Base-by-base conservation (phyloP, 2,797 vertebrate species). In the Limnodromus scolopaceus region DNA sequence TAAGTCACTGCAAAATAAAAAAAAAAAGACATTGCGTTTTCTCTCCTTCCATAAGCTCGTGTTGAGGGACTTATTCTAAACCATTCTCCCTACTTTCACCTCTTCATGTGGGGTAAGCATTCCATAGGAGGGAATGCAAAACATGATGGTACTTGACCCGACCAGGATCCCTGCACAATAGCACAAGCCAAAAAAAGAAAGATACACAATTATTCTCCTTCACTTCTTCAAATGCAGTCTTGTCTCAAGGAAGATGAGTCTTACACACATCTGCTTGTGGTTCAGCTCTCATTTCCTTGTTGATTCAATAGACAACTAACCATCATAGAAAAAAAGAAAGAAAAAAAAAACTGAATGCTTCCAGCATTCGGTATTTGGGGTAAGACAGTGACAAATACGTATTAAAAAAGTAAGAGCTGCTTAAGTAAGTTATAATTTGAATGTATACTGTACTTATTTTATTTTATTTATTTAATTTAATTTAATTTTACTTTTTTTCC, bases 331-430 rank as follows among this genome's bases (percentile, higher is more conserved):
- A 45, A 63, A 46, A 81, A 54, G 1, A 14, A 53, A 45, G 5
- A 51, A 28, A 51, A 28, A 49, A 14, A 27, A 25, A 10, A 51
- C 2, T 20, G 11, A 72, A 30, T 4, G 32, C 3, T 87, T 84
- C 19, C 48, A 8, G 39, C 2, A 22, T 16, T 45, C 19, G 11
- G 4, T 8, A 36, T 89, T 68, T 85, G 2, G 0, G 1, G 8
- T 25, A 3, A 93, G 12, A 61, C 3, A 34, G 4, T 46, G 20
- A 14, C 14, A 91, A 71, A 70, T 69, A 38, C 1, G 2, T 41
- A 23, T 54, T 68, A 32, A 30, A 65, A 80, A 61, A 61, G 6
- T 12, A 84, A 32, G 6, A 71, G 2, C 3, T 81, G 19, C 3
- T 54, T 46, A 54, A 46, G 2, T 34, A 38, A 5, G n/a, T 17